A percentile compares a stretch with the other conserved stretches of the same genome.
phyloP scores from a whole-genome alignment of 1,140 invertebrate genomes.

The Pectinophora gossypiella region DNA sequence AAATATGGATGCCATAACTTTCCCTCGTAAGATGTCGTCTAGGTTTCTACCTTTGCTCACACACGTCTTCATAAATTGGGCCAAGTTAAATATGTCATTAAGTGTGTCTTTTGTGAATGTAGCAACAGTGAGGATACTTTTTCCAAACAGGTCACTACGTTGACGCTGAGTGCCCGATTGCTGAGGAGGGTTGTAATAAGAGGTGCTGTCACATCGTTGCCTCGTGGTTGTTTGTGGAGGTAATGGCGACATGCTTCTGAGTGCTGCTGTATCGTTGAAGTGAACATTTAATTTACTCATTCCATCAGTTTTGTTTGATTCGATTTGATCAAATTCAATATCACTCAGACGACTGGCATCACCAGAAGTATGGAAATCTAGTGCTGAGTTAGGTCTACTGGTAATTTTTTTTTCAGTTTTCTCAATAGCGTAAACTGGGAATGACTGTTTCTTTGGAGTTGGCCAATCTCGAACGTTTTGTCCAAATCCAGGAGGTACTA shows the following conservation, averaged over 20 bases:
- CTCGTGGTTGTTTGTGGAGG: conserved; percentile 64
- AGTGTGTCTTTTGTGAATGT: conserved; percentile 93
- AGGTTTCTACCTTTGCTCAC: conserved; percentile 89
- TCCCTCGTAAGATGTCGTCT: conserved; percentile 93
- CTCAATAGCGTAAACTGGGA: conserved; percentile 37
- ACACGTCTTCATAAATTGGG: conserved; percentile 88
- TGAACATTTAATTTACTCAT: conserved; percentile 73
- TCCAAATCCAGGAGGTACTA: conserved; percentile 93
- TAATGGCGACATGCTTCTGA: conserved; percentile 66
- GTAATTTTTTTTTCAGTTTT: conserved; percentile 77
- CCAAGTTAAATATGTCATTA: conserved; percentile 96
- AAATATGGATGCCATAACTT: conserved; percentile 97
- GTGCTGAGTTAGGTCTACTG: conserved; percentile 77
- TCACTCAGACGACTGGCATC: conserved; percentile 57
- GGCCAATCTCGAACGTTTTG: conserved; percentile 86
- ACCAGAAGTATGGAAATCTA: conserved; percentile 74
- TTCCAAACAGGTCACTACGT: conserved; percentile 79
- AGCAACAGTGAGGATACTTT: conserved; percentile 90
- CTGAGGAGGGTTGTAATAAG: conserved; percentile 65
- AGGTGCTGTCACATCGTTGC: conserved; percentile 76
- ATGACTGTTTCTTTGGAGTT: conserved; percentile 56
- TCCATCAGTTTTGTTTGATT: conserved; percentile 47
- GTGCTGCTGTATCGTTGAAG: conserved; percentile 70
- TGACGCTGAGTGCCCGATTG: conserved; percentile 55
- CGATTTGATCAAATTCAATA: conserved; percentile 71